Percentiles rank a stretch among this genome's conserved stretches.
phyloP scores from a whole-genome alignment of 2,113 vertebrate species.

The Ivindomyrus marchei region DNA sequence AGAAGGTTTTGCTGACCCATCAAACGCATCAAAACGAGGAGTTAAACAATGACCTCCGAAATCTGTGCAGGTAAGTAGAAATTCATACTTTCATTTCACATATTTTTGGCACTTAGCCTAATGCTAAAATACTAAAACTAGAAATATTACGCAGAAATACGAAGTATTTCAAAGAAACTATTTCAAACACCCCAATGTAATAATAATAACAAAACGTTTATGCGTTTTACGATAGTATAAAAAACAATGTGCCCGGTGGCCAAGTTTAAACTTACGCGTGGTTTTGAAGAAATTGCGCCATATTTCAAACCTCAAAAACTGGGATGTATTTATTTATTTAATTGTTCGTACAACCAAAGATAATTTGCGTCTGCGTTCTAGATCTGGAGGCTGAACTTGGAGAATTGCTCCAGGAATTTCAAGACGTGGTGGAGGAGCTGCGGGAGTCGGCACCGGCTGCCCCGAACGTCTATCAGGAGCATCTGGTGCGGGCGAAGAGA shows the following conservation, averaged over 20 bases:
- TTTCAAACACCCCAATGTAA: background rate
- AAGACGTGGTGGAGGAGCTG: constrained; percentile 61
- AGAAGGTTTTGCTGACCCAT: background rate
- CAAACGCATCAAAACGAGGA: background rate
- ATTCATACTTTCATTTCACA: background rate
- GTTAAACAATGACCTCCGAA: constrained; percentile 43
- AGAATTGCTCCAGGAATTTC: constrained; percentile 63
- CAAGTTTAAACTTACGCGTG: background rate
- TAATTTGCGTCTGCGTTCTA: constrained; percentile 25
- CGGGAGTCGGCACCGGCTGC: constrained; percentile 42
- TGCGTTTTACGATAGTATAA: background rate
- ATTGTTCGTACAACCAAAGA: background rate
- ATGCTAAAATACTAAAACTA: background rate
- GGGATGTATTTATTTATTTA: background rate
- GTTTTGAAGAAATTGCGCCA: background rate
- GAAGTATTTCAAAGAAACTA: background rate
- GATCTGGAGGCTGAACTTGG: constrained; percentile 57
- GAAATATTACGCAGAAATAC: background rate
- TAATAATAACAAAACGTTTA: background rate
- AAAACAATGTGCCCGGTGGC: background rate
- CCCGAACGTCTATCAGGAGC: constrained; percentile 37
- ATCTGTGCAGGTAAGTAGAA: constrained; percentile 45
- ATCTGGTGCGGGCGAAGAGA: constrained; percentile 46
- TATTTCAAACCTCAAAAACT: background rate
- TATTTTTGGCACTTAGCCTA: background rate